These are phyloP conservation scores for Aurelia aurita DNA, from an alignment of 30 jellyfish, hydroid and myxozoan genomes.

Conservation along the genomic window DNA sequence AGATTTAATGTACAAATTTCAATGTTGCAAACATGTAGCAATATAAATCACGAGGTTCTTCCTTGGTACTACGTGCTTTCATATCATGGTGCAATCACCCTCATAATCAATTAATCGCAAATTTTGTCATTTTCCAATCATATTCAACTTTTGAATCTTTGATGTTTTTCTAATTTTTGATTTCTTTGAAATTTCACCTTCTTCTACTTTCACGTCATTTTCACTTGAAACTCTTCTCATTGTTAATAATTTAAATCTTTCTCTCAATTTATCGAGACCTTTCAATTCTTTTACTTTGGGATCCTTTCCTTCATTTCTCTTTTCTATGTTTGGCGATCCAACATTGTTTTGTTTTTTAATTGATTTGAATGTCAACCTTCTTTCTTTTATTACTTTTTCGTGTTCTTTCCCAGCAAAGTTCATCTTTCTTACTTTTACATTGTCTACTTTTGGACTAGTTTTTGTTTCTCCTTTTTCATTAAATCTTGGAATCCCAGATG, in stretches of 20 bases:
- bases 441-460: background rate
- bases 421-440: background rate
- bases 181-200: constrained; percentile 5
- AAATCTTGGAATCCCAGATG: no score
- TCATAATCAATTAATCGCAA: no score
- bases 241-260: constrained; percentile 36
- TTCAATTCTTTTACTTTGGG: background rate
- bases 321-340: background rate
- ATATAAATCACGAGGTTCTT: no score
- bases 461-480: background rate
- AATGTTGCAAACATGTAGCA: no score
- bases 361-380: background rate
- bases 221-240: constrained; percentile 53
- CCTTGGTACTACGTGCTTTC: no score
- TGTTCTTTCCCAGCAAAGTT: background rate
- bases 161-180: constrained; percentile 20
- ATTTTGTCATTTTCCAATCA: constrained; percentile 14
- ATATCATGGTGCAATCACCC: no score
- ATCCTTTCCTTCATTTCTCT: background rate
- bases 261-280: constrained; percentile 36
- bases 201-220: constrained; percentile 14
- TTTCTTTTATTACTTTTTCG: constrained; percentile 1
- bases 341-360: background rate
- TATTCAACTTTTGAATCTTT: constrained; percentile 17
- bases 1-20: no score